Conservation (phyloP, 2,888 invertebrate genomes). For the Caenorhabditis angaria region DNA sequence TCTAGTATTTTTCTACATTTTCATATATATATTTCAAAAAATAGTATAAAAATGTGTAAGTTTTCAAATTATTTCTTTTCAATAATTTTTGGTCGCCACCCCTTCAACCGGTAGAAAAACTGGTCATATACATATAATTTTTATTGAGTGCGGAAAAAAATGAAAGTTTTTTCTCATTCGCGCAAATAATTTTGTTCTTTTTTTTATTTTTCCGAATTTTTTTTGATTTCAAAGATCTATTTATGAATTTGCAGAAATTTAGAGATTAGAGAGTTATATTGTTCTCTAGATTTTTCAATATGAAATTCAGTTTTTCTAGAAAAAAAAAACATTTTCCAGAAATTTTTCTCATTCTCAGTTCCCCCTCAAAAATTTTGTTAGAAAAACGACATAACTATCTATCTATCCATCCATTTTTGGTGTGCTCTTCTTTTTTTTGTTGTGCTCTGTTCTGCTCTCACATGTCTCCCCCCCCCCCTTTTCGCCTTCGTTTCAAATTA, state of each 20-base stretch:
- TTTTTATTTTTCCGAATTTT: conserved; percentile 8
- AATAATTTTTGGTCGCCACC: too few relatives aligned
- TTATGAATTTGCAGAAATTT: too few relatives aligned
- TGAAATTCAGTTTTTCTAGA: too few relatives aligned
- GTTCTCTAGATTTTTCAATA: too few relatives aligned
- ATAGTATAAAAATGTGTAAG: too few relatives aligned
- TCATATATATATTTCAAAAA: too few relatives aligned
- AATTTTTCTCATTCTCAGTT: neutral
- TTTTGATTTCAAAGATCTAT: conserved; percentile 16
- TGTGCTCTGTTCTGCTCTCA: neutral
- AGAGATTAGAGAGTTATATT: neutral
- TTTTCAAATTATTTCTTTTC: too few relatives aligned
- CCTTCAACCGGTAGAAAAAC: neutral
- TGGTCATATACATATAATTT: neutral
- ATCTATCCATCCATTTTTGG: neutral
- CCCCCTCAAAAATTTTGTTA: neutral
- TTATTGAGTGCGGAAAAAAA: conserved; percentile 2
- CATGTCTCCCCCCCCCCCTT: conserved; percentile 5
- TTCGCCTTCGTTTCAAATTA: neutral
- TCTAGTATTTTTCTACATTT: too few relatives aligned
- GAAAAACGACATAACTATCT: neutral
- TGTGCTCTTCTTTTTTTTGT: neutral
- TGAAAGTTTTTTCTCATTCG: conserved; percentile 17
- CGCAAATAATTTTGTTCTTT: conserved; percentile 14
- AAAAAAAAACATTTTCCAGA: conserved; percentile 1